Conservation (phyloP, 1,140 invertebrate genomes). For the Hylaeus anthracinus region DNA sequence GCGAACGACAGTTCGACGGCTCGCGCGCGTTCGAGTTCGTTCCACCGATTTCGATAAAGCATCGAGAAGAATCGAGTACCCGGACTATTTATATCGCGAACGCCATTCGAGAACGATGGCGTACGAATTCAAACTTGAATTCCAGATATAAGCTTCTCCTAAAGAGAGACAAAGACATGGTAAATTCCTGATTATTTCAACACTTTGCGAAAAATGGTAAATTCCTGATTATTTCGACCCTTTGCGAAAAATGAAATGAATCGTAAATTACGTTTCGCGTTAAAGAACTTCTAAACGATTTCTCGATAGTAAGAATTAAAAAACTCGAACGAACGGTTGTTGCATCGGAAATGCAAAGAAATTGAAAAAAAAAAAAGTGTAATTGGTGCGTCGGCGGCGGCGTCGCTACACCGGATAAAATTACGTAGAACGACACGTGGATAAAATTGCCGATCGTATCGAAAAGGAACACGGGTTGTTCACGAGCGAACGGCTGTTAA, state of each 20-base stretch:
- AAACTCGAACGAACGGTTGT: too few relatives aligned
- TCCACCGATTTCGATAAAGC: conserved; percentile 45
- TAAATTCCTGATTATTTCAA: not conserved
- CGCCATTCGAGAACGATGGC: conserved; percentile 26
- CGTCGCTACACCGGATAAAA: not conserved
- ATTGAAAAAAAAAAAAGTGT: not conserved
- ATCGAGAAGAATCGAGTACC: conserved; percentile 31
- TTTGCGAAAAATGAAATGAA: not conserved
- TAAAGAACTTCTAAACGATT: not conserved
- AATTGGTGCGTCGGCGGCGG: not conserved
- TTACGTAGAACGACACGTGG: not conserved
- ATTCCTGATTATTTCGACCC: too few relatives aligned
- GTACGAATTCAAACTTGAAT: not conserved
- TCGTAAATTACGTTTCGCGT: not conserved
- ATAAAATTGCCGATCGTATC: not conserved
- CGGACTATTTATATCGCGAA: conserved; percentile 30
- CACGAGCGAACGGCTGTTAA: conserved; percentile 14
- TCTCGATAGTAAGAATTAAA: not conserved
- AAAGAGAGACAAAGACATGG: conserved; percentile 1
- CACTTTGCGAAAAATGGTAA: not conserved
- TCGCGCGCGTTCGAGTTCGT: conserved; percentile 11
- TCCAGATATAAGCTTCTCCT: not conserved
- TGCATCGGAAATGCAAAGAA: not conserved
- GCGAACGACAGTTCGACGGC: not conserved
- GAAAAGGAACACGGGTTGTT: not conserved